phyloP scores from a whole-genome alignment of 2,888 invertebrate species.

The Drosophila atroscutellata region DNA sequence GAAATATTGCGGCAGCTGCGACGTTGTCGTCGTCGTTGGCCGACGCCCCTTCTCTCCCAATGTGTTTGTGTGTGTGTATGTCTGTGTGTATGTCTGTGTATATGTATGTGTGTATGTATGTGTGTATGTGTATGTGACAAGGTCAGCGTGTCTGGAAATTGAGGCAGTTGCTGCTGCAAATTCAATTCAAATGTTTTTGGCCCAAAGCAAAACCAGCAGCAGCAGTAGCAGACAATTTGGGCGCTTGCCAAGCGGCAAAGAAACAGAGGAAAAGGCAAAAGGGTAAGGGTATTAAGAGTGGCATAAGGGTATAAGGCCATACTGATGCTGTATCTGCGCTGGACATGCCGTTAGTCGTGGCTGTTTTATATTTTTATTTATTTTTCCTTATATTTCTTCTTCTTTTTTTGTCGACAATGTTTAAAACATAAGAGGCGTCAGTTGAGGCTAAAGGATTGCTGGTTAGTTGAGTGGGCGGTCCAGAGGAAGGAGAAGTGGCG shows the following conservation, averaged over 20 bases:
- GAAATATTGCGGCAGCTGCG: conserved; percentile 82
- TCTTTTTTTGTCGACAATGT: conserved; percentile 59
- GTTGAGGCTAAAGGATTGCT: conserved; percentile 45
- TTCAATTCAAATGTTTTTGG: conserved; percentile 76
- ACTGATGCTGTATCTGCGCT: conserved; percentile 63
- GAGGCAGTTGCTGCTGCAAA: conserved; percentile 67
- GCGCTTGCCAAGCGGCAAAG: conserved; percentile 65
- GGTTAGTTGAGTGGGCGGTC: conserved; percentile 19
- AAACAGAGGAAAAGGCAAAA: conserved; percentile 1
- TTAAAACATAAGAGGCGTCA: conserved; percentile 69
- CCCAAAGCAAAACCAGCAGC: conserved; percentile 42
- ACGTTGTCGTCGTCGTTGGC: conserved; percentile 50
- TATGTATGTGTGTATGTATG: conserved; percentile 41
- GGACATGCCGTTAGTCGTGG: conserved; percentile 70
- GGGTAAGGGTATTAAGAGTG: conserved; percentile 13
- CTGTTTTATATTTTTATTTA: conserved; percentile 24
- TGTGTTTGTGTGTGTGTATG: conserved; percentile 12
- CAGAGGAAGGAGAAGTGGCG: background rate
- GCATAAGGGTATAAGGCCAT: conserved; percentile 21
- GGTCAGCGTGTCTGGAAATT: conserved; percentile 77
- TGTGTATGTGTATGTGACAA: conserved; percentile 67
- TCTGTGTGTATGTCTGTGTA: too few relatives aligned
- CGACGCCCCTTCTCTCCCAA: conserved; percentile 46
- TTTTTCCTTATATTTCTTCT: conserved; percentile 22
- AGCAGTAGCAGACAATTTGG: conserved; percentile 73